phyloP scores from a whole-genome alignment of 1,140 invertebrate genomes.

The Drosophila paulistorum region DNA sequence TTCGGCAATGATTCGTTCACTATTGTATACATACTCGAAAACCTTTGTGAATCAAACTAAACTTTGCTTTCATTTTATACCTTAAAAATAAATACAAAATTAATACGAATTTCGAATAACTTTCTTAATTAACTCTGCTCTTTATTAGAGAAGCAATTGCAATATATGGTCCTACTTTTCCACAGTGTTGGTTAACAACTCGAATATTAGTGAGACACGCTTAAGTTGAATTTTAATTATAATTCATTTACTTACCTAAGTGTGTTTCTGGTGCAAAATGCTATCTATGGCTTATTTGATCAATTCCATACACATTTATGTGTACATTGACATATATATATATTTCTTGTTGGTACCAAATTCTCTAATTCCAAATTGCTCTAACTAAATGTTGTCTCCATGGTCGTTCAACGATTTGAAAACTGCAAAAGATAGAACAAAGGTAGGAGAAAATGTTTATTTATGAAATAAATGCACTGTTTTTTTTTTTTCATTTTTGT shows the following conservation, averaged over 20 bases:
- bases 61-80: too few relatives aligned
- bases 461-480: neutral
- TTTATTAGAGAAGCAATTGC: too few relatives aligned
- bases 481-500: conserved; percentile 3
- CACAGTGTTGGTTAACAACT: too few relatives aligned
- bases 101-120: too few relatives aligned
- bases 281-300: conserved; percentile 23
- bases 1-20: too few relatives aligned
- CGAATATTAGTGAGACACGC: too few relatives aligned
- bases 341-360: neutral
- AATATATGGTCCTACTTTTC: neutral
- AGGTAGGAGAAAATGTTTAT: neutral
- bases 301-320: conserved; percentile 12
- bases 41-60: too few relatives aligned
- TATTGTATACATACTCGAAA: too few relatives aligned
- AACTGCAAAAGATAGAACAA: conserved; percentile 52
- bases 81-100: too few relatives aligned
- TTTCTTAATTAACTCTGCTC: too few relatives aligned
- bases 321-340: conserved; percentile 34
- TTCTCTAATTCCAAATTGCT: neutral
- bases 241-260: neutral
- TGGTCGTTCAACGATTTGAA: conserved; percentile 28
- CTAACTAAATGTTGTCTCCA: conserved; percentile 25
- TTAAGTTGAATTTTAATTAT: too few relatives aligned
- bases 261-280: conserved; percentile 25